Evolutionary conservation across 2,113 vertebrate genomes (phyloP).

Genomic region (Trichechus manatus): DNA sequence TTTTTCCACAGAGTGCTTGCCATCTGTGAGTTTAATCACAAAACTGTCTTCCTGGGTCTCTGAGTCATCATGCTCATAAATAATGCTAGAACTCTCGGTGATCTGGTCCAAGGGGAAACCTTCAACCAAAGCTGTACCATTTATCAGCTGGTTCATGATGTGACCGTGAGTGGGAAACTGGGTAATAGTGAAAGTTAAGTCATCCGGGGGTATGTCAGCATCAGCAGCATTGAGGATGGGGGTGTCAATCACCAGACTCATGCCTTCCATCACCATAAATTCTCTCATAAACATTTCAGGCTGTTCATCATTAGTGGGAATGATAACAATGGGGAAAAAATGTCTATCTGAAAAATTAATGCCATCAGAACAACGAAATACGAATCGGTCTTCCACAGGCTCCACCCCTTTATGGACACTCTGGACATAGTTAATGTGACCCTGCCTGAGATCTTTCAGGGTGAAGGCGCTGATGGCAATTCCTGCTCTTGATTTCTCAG

Average conservation of each 20-base stretch:
- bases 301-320: constrained; percentile 94
- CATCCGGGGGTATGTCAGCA: constrained; percentile 92
- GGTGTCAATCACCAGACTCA: constrained; percentile 96
- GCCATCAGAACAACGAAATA: constrained; percentile 97
- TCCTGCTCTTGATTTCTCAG: constrained; percentile 97
- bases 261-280: constrained; percentile 98
- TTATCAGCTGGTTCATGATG: constrained; percentile 93
- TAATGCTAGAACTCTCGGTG: constrained; percentile 94
- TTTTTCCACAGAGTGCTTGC: constrained; percentile 91
- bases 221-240: constrained; percentile 95
- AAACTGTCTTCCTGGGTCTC: constrained; percentile 96
- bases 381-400: constrained; percentile 95
- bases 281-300: constrained; percentile 95
- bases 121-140: constrained; percentile 91
- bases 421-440: constrained; percentile 96
- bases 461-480: constrained; percentile 95
- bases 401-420: constrained; percentile 96
- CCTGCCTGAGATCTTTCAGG: constrained; percentile 93
- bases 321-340: constrained; percentile 94
- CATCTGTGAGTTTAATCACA: constrained; percentile 93
- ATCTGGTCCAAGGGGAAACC: constrained; percentile 96
- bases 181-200: constrained; percentile 92
- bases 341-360: constrained; percentile 95
- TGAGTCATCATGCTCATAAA: constrained; percentile 97
- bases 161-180: constrained; percentile 93